Percentiles rank a stretch among this genome's conserved stretches.
Evolutionary conservation across 2,113 vertebrate genomes (phyloP).

Genomic region (Pelodiscus sinensis): DNA sequence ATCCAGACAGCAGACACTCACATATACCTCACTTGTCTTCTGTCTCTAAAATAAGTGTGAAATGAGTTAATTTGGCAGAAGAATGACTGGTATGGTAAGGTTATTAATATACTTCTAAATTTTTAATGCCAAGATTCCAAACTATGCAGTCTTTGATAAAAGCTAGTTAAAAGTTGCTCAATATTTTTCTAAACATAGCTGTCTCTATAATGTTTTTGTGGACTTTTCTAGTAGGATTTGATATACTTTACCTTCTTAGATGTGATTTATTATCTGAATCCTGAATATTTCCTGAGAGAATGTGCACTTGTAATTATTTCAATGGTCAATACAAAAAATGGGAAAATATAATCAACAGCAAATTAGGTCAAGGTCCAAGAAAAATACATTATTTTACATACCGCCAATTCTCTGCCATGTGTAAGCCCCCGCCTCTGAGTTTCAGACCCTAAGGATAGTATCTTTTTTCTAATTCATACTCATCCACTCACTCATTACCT

Average conservation of each 20-base stretch:
- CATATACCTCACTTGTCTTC: background rate
- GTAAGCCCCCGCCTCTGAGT: background rate
- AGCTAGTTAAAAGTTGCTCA: background rate
- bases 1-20: background rate
- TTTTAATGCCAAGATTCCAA: background rate
- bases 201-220: background rate
- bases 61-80: background rate
- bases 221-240: background rate
- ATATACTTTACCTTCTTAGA: background rate
- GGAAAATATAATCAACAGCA: background rate
- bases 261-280: background rate
- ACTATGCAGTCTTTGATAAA: slow-evolving; percentile 9
- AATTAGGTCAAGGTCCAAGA: background rate
- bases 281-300: background rate
- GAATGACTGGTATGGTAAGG: background rate
- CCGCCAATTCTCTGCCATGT: background rate
- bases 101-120: background rate
- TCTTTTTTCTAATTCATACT: background rate
- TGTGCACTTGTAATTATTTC: background rate
- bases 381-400: background rate
- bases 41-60: background rate
- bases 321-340: background rate
- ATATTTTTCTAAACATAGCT: slow-evolving; percentile 15
- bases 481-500: background rate
- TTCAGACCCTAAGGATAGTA: background rate